A percentile compares a stretch with the other conserved stretches of the same genome.
Evolutionary conservation across 2,113 vertebrate species (phyloP).

Genomic region (Calcarius ornatus): DNA sequence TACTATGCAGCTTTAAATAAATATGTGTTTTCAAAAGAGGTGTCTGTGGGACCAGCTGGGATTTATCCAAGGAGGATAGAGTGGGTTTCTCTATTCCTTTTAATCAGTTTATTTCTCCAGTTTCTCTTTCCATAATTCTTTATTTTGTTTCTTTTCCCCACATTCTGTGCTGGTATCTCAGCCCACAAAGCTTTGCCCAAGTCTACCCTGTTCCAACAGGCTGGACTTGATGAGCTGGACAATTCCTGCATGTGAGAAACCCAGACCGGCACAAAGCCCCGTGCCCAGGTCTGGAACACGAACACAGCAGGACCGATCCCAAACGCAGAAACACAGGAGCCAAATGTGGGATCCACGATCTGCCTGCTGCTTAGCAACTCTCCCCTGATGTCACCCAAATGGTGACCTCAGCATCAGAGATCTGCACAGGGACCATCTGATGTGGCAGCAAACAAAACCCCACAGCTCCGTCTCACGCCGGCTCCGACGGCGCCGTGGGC

Average conservation of each 20-base stretch:
- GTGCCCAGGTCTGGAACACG: rapidly evolving
- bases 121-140: neutral
- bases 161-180: neutral
- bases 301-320: rapidly evolving
- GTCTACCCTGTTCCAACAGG: neutral
- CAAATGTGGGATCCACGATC: neutral
- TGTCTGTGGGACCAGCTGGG: neutral
- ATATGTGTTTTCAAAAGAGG: neutral
- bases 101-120: neutral
- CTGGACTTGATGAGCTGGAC: neutral
- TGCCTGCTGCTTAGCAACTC: neutral
- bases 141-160: neutral
- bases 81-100: neutral
- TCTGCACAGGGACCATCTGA: neutral
- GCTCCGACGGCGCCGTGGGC: neutral
- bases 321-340: neutral
- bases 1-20: neutral
- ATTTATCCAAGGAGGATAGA: neutral
- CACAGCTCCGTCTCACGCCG: neutral
- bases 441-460: neutral
- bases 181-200: neutral
- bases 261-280: rapidly evolving
- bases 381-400: neutral
- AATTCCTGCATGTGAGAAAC: neutral
- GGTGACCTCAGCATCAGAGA: neutral